Evolutionary conservation across 1,140 invertebrate species (phyloP), one percentile per base, ranked within the genome.

Genomic region (Ylistrum balloti): DNA sequence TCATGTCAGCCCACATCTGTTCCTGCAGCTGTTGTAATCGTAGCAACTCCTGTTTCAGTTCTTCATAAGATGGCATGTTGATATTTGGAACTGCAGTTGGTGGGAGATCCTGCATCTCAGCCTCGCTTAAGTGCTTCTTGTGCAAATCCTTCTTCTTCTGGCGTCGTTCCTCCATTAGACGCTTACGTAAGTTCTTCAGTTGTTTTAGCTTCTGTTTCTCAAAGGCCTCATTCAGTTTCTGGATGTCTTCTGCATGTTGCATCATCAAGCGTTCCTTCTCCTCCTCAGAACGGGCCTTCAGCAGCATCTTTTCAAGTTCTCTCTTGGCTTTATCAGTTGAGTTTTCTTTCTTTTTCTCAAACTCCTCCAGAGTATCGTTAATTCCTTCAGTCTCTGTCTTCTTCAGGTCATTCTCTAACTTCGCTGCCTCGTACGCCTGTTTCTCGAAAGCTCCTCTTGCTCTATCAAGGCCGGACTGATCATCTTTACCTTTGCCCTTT

Each of bases 371-470:
- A 13, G 92, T 93, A 7, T 94, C 93, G 87, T 95, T 95, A 32
- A 95, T 93, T 5, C 88, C 86, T 17, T 94, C 91, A 13, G 94
- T 94, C 92, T 96, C 95, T 22, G 93, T 90, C 34, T 90, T 92
- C 86, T 94, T 93, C 15, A 96, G 90, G 86, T 95, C 93, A 90
- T 94, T 95, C 88, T 95, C 95, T n/a, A 95, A 91, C 85, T 94
- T 94, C 15, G 94, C 94, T 48, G 95, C 95, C 87, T 96, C 95
- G 38, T 95, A 95, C n/a, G 95, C 95, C 89, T 95, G 95, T 90
- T 95, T 95, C 91, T 96, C 95, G 92, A 95, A 95, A 56, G 95
- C 88, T 89, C 93, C 93, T 88, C 94, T 94, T 41, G 93, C 88
- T 34, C 93, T 90, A 45, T 95, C 91, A 87, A 74, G 56, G 3